Base-by-base conservation (phyloP, 2,888 invertebrate species). In the Epicampocera succincta region DNA sequence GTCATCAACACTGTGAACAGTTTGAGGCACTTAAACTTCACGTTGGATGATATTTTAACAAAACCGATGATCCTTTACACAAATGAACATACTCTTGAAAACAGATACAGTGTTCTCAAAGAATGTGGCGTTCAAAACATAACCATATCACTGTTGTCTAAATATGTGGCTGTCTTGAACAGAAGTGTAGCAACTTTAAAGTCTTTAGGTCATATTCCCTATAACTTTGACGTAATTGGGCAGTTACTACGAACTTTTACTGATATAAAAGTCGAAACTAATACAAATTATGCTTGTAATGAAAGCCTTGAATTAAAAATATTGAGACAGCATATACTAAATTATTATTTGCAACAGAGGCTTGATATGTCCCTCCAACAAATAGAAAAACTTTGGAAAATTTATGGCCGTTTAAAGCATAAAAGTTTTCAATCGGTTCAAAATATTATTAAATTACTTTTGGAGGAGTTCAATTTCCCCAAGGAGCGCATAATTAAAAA, bases 71-170 rank as follows among this genome's bases (percentile, higher is more conserved):
- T 95, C 3, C 91, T 95, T n/a, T 92, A 92, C 68, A 91, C 92
- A 87, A 92, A 92, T 85, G 92, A 92, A 1, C 90, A 92, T 25
- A 92, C 93, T 38, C 88, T 94, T 85, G 92, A 93, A 63, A 94
- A 94, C 86, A 93, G 94, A 85, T 93, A 93, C 79, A 91, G 92
- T 86, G 92, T 94, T 54, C 89, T 95, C 13, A 90, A 90, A 83
- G 95, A 95, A 90, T 93, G 93, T 87, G 93, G 93, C 15, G 94
- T 94, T 84, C 79, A 85, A 1, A 83, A 87, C 13, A 87, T 93
- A 3, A 83, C 87, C 77, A 85, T 92, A 4, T 87, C 88, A 48
- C 88, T 92, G 25, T 83, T 91, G 17, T 89, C 92, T 3, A 91
- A 91, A 83, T 92, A 90, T 83, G 79, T 88, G 0, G 84, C 85